Base-by-base conservation (phyloP, 2,797 vertebrate species). In the Okamejei kenojei region DNA sequence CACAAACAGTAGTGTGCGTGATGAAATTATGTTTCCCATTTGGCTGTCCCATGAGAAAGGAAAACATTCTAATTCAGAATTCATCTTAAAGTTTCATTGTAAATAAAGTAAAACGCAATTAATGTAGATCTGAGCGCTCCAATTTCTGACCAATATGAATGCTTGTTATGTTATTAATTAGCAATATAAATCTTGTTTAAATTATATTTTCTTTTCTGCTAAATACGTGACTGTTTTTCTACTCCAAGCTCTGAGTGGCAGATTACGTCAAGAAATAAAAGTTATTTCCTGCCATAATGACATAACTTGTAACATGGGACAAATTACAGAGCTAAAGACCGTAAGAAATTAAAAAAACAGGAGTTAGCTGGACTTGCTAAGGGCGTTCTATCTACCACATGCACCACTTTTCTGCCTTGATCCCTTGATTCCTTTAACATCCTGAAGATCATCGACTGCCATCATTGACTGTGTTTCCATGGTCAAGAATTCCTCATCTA, bases 11-110 rank as follows among this genome's bases (percentile, higher is more conserved):
- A 91, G 23, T 29, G 90, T 29, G 19, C 71, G 21, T 74, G 38
- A 74, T 9, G 21, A 91, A 91, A 91, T 91, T 45, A 45, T 5
- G 29, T 73, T 54, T 91, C 54, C 11, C 35, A 29, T 74, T 74
- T 91, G 38, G 38, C 71, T 21, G 21, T 91, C 68, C 26, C 35
- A 74, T 74, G 68, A 91, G 65, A 38, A 3, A 91, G 35, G 90
- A 74, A 91, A 54, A 91, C 73, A n/a, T 76, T 74, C 38, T 54
- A 45, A 76, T 91, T 68, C 17, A 74, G 76, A 91, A 74, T 74
- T 54, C 10, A 84, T 29, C 19, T 15, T 0, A 73, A 35, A 91
- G 74, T 38, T 26, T 91, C 9, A 35, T 74, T 74, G 21, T 26
- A 74, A 54, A 54, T 71, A 19, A 84, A 84, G 23, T 2, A 84